Evolutionary conservation across 2,113 vertebrate species (phyloP), one percentile per base, ranked within the genome.

Genomic region (human): DNA sequence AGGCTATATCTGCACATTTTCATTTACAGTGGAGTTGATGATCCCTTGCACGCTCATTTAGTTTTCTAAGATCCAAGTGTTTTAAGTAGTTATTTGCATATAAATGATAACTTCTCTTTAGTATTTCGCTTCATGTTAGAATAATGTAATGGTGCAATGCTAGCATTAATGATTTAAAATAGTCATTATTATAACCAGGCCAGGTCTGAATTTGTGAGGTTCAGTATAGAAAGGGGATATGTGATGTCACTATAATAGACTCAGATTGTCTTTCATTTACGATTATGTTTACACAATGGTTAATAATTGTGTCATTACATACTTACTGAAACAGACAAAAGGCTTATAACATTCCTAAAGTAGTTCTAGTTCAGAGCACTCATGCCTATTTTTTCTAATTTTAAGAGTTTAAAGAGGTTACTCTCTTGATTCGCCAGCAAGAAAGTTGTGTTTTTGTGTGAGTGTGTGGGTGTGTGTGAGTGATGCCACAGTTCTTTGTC

Each of bases 401-500:
- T 93, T 57, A 73, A 70, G 78, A 48, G 6, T 88, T 70, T 82
- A 68, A 89, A 55, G 14, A 43, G 4, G 5, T 59, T 38, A 25
- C 16, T 89, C 0, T 88, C 45, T 90, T 61, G 38, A 72, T n/a
- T 64, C 13, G 23, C 48, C 14, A 30, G 50, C 43, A 35, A 45
- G 50, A 92, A 92, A 45, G 64, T 11, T 32, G 5, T 57, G 38
- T 79, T 27, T 83, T 32, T 50, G 50, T n/a, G 32, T 66, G 48
- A n/a, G 45, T 50, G 18, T 20, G n/a, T 59, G 25, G 52, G 27
- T 93, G 85, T 25, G 7, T 45, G 64, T 89, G 79, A 94, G 84
- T 79, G 80, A 94, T 94, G 70, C 79, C 87, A 94, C n/a, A 64
- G 82, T 35, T 16, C 32, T 94, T 57, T 81, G 10, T 64, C 86